Conservation (phyloP, 1,140 invertebrate species). For the Bombus difficillimus region DNA sequence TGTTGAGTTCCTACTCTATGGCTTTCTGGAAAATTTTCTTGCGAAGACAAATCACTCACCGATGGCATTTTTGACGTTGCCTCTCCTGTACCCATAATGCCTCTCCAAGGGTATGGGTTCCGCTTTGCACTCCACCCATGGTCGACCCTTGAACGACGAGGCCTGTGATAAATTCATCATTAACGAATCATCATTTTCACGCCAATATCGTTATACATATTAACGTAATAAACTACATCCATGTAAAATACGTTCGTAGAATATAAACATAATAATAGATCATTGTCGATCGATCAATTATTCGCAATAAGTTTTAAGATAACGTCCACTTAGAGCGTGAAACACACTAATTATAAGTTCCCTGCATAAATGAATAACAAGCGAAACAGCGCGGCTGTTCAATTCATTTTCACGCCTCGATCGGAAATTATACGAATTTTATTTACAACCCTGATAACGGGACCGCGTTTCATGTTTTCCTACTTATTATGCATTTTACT, state of each 20-base stretch:
- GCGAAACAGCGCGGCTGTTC: background rate
- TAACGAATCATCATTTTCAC: background rate
- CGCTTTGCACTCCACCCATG: slow-evolving; percentile 81
- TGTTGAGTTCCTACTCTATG: background rate
- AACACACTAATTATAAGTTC: background rate
- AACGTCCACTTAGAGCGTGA: background rate
- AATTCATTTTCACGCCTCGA: background rate
- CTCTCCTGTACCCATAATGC: slow-evolving; percentile 81
- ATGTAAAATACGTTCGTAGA: background rate
- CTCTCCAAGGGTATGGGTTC: slow-evolving; percentile 79
- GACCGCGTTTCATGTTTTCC: background rate
- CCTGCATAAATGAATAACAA: background rate
- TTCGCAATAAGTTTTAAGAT: too few relatives aligned
- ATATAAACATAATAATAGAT: too few relatives aligned
- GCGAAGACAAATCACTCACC: slow-evolving; percentile 70
- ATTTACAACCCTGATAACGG: background rate
- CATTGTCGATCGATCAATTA: background rate
- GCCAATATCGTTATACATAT: background rate
- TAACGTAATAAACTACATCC: background rate
- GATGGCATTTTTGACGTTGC: slow-evolving; percentile 76
- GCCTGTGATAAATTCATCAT: slow-evolving; percentile 33
- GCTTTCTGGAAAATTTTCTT: background rate
- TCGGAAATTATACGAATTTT: background rate
- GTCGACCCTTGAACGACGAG: slow-evolving; percentile 47
- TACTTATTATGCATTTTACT: background rate